A percentile compares a stretch with the other conserved stretches of the same genome.
phyloP scores from a whole-genome alignment of 1,140 invertebrate species.

The Drosophila navojoa region DNA sequence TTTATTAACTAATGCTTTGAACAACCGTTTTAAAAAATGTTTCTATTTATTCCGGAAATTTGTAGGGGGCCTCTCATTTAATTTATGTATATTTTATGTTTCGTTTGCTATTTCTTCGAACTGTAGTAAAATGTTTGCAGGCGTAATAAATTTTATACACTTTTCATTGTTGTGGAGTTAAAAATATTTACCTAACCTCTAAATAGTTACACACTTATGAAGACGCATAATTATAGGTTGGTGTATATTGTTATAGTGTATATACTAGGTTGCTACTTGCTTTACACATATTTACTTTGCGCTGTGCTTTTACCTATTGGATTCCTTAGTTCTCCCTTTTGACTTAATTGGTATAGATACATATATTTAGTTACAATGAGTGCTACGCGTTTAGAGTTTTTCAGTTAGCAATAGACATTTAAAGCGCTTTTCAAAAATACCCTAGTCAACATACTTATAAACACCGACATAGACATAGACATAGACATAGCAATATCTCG shows the following conservation, averaged over 20 bases:
- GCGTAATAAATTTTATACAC: constrained; percentile 55
- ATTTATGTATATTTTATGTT: constrained; percentile 12
- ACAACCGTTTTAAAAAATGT: constrained; percentile 65
- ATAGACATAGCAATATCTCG: constrained; percentile 36
- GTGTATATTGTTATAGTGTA: constrained; percentile 25
- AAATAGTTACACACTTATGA: constrained; percentile 60
- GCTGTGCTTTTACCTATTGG: constrained; percentile 38
- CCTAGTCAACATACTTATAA: constrained; percentile 49
- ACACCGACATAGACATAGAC: constrained; percentile 25
- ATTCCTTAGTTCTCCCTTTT: constrained; percentile 1
- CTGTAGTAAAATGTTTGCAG: constrained; percentile 70
- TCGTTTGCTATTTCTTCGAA: constrained; percentile 54
- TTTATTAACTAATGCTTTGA: constrained; percentile 47
- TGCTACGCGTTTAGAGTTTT: constrained; percentile 61
- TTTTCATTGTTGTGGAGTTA: constrained; percentile 45
- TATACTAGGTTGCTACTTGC: constrained; percentile 66
- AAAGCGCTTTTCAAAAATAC: constrained; percentile 65
- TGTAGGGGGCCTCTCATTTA: constrained; percentile 32
- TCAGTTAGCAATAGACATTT: constrained; percentile 70
- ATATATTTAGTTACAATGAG: constrained; percentile 48
- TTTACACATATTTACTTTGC: constrained; percentile 79
- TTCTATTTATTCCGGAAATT: constrained; percentile 43
- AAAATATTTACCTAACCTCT: constrained; percentile 63
- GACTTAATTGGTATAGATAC: constrained; percentile 58
- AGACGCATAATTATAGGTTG: constrained; percentile 38